Evolutionary conservation across 2,888 invertebrate genomes (phyloP).

Genomic region (Hylaea fasciaria): DNA sequence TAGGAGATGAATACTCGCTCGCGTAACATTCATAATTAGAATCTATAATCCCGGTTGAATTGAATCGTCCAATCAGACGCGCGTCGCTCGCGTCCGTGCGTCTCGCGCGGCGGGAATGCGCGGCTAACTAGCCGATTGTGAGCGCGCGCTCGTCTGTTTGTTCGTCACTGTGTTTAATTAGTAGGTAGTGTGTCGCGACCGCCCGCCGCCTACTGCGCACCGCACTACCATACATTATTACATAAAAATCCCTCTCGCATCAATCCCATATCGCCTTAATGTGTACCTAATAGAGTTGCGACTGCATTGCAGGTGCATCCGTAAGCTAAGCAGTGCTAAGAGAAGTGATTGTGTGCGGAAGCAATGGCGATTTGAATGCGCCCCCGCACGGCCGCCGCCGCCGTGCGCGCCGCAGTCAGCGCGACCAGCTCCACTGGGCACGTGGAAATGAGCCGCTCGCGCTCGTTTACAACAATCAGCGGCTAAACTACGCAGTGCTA

Average conservation of each 20-base stretch:
- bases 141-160: slow-evolving; percentile 44
- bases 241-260: neutral
- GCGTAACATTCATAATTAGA: slow-evolving; percentile 25
- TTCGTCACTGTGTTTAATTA: slow-evolving; percentile 72
- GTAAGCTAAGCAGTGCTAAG: neutral
- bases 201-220: slow-evolving; percentile 13
- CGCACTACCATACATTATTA: neutral
- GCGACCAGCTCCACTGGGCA: neutral
- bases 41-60: slow-evolving; percentile 21
- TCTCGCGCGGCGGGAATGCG: neutral
- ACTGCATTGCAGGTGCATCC: too few species aligned
- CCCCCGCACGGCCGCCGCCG: neutral
- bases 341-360: slow-evolving; percentile 2
- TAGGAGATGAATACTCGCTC: slow-evolving; percentile 17
- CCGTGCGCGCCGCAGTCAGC: neutral
- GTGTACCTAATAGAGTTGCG: too few species aligned
- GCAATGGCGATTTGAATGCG: slow-evolving; percentile 21
- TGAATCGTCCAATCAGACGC: slow-evolving; percentile 20
- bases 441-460: too few species aligned
- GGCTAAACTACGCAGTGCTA: too few species aligned
- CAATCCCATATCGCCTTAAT: neutral
- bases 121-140: slow-evolving; percentile 22
- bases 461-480: too few species aligned
- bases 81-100: neutral
- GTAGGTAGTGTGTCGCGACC: slow-evolving; percentile 24